These are phyloP conservation scores for Asbolus verrucosus DNA, from an alignment of 1,140 invertebrate species.

Conservation along the genomic window DNA sequence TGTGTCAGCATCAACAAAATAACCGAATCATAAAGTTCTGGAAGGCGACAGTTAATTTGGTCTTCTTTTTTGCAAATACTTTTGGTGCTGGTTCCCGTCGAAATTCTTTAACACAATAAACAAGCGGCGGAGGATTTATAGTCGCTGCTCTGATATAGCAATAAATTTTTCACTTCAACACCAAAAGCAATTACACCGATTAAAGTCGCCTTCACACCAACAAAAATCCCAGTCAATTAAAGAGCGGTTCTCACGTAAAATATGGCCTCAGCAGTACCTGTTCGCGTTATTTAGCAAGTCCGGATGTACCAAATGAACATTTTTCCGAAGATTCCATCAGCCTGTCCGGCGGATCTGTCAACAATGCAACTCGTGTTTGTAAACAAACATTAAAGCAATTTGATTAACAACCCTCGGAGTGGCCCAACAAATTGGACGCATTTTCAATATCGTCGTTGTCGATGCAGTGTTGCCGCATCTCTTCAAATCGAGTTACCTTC, in stretches of 20 bases:
- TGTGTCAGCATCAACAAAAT: too few species aligned
- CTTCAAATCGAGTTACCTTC: slow-evolving; percentile 3
- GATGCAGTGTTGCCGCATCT: background rate
- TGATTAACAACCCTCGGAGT: background rate
- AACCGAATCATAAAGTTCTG: too few species aligned
- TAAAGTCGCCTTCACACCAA: slow-evolving; percentile 28
- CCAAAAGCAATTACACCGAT: slow-evolving; percentile 31
- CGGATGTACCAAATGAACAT: slow-evolving; percentile 18
- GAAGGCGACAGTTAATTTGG: too few species aligned
- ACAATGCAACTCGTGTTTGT: background rate
- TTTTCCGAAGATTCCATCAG: slow-evolving; percentile 25
- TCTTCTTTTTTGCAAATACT: too few species aligned
- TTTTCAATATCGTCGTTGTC: too few species aligned
- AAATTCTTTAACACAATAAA: slow-evolving; percentile 30
- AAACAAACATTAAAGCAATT: slow-evolving; percentile 10
- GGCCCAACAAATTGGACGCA: background rate
- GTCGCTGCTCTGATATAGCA: slow-evolving; percentile 5
- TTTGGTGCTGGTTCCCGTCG: too few species aligned
- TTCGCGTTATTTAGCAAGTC: slow-evolving; percentile 19
- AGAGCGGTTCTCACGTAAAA: slow-evolving; percentile 17
- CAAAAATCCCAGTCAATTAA: slow-evolving; percentile 27
- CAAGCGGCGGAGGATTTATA: background rate
- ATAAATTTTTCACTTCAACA: slow-evolving; percentile 33
- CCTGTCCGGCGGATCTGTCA: slow-evolving; percentile 10
- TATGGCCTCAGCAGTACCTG: slow-evolving; percentile 9